Evolutionary conservation across 2,797 vertebrate genomes (phyloP), one percentile per base, ranked within the genome.

Genomic region (Semaprochilodus insignis): DNA sequence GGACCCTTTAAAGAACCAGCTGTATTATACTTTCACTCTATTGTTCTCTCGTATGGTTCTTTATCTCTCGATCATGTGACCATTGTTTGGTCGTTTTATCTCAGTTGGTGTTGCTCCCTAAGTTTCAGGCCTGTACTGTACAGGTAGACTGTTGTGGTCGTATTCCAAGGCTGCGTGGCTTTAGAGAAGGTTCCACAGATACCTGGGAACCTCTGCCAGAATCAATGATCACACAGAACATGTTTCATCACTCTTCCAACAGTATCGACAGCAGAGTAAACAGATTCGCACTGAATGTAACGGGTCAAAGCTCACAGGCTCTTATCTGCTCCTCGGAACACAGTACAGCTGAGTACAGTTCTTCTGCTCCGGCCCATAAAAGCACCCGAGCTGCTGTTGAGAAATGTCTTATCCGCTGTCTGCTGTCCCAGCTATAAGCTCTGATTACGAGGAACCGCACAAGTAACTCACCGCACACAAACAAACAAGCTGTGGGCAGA

Each of bases 221-320:
- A 77, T 84, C 83, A 77, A 74, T 65, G 40, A 27, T 71, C 76
- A 65, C 80, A 83, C 34, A 88, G 74, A 36, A 40, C 80, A 87
- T 55, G 80, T 83, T 86, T 83, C 78, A 65, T 67, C 67, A 86
- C 65, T 77, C 40, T 55, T 57, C 27, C 48, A 69, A 63, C 27
- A 34, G 81, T 80, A 78, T 52, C 52, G 40, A 77, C 83, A 69
- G 71, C 65, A 83, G 86, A 83, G 86, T 79, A 88, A 80, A 78
- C 16, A 86, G 67, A 54, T 23, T 81, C 85, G 87, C 85, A 91
- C 88, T 88, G 78, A 82, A 80, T 82, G 86, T 85, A 87, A 89
- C 2, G 78, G 90, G 87, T 77, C 91, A 94, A 93, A 93, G 92
- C 87, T 93, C 91, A 72, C 77, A 78, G 69, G 75, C 3, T 52